Conservation (phyloP, 2,888 invertebrate species). For the Euplexia lucipara region DNA sequence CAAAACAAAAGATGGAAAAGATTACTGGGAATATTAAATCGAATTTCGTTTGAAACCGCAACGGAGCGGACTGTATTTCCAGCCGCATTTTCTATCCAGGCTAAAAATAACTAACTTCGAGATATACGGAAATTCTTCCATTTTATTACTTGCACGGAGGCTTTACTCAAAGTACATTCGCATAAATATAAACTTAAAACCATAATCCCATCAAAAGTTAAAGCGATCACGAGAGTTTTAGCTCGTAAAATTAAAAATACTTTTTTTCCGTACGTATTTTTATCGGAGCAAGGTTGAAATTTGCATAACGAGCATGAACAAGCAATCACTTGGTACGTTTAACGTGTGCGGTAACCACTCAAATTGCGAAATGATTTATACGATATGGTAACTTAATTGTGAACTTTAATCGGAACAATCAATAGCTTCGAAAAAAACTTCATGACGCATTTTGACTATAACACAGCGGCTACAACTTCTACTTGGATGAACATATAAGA, state of each 20-base stretch:
- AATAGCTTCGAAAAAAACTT: slow-evolving; percentile 23
- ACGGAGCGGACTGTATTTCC: slow-evolving; percentile 17
- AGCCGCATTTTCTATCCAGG: slow-evolving; percentile 29
- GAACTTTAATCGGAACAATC: slow-evolving; percentile 30
- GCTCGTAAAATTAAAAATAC: slow-evolving; percentile 61
- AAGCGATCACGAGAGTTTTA: slow-evolving; percentile 57
- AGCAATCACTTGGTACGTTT: slow-evolving; percentile 46
- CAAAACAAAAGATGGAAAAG: slow-evolving; percentile 52
- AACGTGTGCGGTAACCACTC: slow-evolving; percentile 55
- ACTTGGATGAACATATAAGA: background rate
- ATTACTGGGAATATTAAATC: slow-evolving; percentile 45
- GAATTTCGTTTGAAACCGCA: slow-evolving; percentile 35
- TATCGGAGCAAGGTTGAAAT: slow-evolving; percentile 61
- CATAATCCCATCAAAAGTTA: slow-evolving; percentile 67
- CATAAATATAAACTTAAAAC: slow-evolving; percentile 64
- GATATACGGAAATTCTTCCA: slow-evolving; percentile 17
- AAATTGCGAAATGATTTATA: slow-evolving; percentile 64
- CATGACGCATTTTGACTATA: slow-evolving; percentile 9
- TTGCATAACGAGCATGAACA: slow-evolving; percentile 58
- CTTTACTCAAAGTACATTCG: slow-evolving; percentile 40
- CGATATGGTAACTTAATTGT: slow-evolving; percentile 43
- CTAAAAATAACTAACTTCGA: slow-evolving; percentile 7
- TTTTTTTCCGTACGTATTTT: slow-evolving; percentile 39
- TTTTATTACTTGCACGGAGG: slow-evolving; percentile 31
- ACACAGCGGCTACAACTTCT: background rate